Conservation (phyloP, 1,140 invertebrate species). For the Batillaria attramentaria region DNA sequence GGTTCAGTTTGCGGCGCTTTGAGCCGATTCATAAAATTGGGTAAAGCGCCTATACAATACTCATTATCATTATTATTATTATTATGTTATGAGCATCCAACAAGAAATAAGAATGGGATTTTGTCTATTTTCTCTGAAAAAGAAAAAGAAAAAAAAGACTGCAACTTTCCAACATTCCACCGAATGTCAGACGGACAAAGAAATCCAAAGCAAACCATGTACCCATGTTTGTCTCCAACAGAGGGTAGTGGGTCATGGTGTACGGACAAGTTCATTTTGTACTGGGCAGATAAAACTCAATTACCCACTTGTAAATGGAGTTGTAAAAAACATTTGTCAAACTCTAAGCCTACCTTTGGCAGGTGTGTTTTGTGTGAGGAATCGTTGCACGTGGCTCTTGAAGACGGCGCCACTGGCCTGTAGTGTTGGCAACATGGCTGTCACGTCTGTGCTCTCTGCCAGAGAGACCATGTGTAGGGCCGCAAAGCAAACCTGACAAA, state of each 20-base stretch:
- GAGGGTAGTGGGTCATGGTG: neutral
- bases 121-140: neutral
- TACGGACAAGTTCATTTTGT: neutral
- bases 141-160: neutral
- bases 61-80: too few species aligned
- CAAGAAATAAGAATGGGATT: too few species aligned
- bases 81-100: neutral
- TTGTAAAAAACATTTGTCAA: too few species aligned
- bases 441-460: slow-evolving; percentile 8
- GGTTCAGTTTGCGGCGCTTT: too few species aligned
- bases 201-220: neutral
- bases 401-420: slow-evolving; percentile 10
- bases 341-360: slow-evolving; percentile 10
- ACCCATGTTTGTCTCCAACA: neutral
- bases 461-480: slow-evolving; percentile 24
- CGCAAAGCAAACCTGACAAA: slow-evolving; percentile 23
- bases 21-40: too few species aligned
- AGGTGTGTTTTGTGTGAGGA: neutral
- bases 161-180: neutral
- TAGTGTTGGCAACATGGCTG: slow-evolving; percentile 12
- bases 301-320: too few species aligned
- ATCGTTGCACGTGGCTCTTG: slow-evolving; percentile 12
- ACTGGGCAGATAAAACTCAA: neutral
- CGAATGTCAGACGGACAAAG: neutral
- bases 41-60: too few species aligned